Base-by-base conservation (phyloP, 1,140 invertebrate species). In the Brachionus rotundiformis region DNA sequence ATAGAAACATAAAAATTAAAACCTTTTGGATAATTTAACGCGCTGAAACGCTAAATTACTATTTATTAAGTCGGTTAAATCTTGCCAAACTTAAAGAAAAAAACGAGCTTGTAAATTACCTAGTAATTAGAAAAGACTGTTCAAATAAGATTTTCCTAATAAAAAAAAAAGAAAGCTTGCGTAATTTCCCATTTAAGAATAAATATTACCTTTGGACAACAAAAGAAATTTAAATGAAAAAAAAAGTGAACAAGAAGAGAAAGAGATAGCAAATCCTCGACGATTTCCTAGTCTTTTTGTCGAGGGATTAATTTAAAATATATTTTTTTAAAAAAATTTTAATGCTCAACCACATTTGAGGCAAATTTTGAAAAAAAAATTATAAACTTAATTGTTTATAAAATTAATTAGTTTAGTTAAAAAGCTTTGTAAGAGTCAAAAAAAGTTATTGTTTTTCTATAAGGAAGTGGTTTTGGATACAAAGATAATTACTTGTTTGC, bases 331-430 rank as follows among this genome's bases (percentile, higher is more conserved):
- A n/a, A 13, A n/a, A 33, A 19, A 33, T 68, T 68, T 68, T 33
- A 33, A 33, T 39, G 16, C 27, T 68, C 31, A 36, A 68, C 16
- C 16, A 68, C 31, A 19, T 36, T 36, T 33, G 29, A 29, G n/a
- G 29, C 29, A 13, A 63, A 54, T 10, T 25, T 29, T 29, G 29
- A 63, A 63, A 33, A 68, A 39, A 68, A 68, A 54, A 19, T 16
- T 19, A 54, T 54, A 54, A 54, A 54, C 47, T 68, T 68, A 68
- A 68, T 68, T 68, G 63, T 68, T 33, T 36, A 36, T 68, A 68
- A 68, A 68, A 68, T 68, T 68, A 68, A 68, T 68, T 68, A 68
- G 63, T 54, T 54, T 19, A 54, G 16, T 54, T 2, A 54, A 54
- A 54, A 54, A 54, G 19, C 47, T 54, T 54, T 54, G 6, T 54